Conservation (phyloP, 37 sponge, comb jelly and placozoan genomes). For the Halichondria panicea region DNA sequence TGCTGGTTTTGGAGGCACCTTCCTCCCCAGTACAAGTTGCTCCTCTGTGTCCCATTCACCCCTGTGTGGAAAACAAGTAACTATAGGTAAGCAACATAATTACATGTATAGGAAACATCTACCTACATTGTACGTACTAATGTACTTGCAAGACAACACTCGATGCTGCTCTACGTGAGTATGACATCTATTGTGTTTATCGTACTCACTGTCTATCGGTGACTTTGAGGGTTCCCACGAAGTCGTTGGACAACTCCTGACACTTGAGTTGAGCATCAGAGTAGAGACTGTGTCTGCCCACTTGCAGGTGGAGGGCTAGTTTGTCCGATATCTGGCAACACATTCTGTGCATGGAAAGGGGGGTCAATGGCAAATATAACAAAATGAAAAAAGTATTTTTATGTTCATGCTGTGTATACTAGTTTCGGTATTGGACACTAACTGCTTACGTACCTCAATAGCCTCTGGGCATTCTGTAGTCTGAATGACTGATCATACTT, state of each 20-base stretch:
- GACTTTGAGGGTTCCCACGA: slow-evolving; percentile 10
- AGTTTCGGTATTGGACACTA: not conserved
- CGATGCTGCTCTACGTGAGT: too few species aligned
- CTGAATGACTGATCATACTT: slow-evolving; percentile 64
- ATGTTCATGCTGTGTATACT: not conserved
- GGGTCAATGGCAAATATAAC: not conserved
- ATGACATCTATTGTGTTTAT: not conserved
- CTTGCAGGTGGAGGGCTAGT: slow-evolving; percentile 14
- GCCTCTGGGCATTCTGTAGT: slow-evolving; percentile 41
- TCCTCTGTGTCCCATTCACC: slow-evolving; percentile 50
- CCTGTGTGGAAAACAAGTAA: slow-evolving; percentile 11
- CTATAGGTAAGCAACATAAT: too few species aligned
- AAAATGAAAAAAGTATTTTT: not conserved
- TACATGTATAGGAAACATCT: too few species aligned
- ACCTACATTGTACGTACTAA: too few species aligned
- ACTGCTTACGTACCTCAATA: slow-evolving; percentile 45
- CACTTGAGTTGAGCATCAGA: slow-evolving; percentile 46
- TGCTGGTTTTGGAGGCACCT: not conserved
- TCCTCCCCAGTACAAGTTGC: not conserved
- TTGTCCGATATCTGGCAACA: slow-evolving; percentile 59
- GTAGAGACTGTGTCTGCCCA: slow-evolving; percentile 44
- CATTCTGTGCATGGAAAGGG: slow-evolving; percentile 29
- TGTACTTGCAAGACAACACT: too few species aligned
- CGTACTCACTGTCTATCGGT: slow-evolving; percentile 28
- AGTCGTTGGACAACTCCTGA: slow-evolving; percentile 10